These are phyloP conservation scores for Centropus unirufus DNA, from an alignment of 2,113 vertebrate species.

Conservation along the genomic window DNA sequence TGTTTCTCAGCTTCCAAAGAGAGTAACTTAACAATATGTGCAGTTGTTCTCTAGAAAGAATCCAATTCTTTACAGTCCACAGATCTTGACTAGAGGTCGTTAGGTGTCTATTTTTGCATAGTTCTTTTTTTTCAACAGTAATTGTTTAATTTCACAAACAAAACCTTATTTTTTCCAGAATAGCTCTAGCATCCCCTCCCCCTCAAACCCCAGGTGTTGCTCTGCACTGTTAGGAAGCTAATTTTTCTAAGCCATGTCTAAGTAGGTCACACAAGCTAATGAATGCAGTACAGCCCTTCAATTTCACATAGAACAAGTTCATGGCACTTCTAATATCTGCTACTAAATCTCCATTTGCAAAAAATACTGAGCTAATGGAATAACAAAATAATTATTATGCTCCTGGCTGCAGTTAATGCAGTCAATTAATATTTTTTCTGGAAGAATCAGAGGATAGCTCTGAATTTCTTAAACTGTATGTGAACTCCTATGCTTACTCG, in stretches of 20 bases:
- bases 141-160: background rate
- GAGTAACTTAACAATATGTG: background rate
- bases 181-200: background rate
- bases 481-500: slow-evolving; percentile 1
- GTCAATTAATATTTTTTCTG: background rate
- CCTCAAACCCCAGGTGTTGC: background rate
- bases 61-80: background rate
- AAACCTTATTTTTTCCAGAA: background rate
- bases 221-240: background rate
- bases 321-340: background rate
- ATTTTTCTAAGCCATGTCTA: background rate
- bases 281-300: background rate
- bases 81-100: background rate
- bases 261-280: background rate
- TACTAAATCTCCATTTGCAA: background rate
- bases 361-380: background rate
- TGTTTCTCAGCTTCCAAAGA: background rate
- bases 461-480: slow-evolving; percentile 1
- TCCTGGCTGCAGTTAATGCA: background rate
- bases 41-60: background rate
- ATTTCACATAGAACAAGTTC: background rate
- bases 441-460: background rate
- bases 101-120: background rate
- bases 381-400: background rate
- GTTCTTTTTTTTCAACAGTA: background rate